Evolutionary conservation across 2,113 vertebrate genomes (phyloP).

Genomic region (Hemiscyllium ocellatum): DNA sequence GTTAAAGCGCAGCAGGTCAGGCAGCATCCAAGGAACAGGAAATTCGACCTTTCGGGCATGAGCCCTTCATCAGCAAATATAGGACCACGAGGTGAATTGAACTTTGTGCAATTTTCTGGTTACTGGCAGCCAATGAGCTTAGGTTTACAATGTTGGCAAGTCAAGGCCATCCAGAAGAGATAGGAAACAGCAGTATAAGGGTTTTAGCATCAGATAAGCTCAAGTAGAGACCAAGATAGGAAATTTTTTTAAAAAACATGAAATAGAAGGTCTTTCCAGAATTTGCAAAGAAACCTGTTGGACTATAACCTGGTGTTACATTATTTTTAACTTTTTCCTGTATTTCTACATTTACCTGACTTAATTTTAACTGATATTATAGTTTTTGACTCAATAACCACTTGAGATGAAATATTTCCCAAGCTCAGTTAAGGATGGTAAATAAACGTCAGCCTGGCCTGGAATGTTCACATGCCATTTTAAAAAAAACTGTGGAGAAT

Average conservation of each 20-base stretch:
- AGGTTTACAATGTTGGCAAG: neutral
- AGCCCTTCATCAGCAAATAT: neutral
- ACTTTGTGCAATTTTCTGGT: neutral
- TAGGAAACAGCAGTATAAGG: neutral
- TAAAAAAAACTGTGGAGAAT: too few species aligned
- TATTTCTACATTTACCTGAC: neutral
- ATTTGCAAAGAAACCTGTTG: neutral
- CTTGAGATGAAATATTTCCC: neutral
- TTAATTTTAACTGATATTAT: neutral
- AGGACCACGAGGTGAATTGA: neutral
- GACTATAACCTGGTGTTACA: too few species aligned
- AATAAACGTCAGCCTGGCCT: too few species aligned
- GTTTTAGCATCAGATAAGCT: neutral
- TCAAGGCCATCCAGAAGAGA: neutral
- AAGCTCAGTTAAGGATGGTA: too few species aligned
- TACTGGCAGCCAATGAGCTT: neutral
- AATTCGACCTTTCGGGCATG: too few species aligned
- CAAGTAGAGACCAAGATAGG: neutral
- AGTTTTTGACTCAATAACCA: neutral
- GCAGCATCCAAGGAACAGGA: too few species aligned
- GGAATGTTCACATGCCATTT: too few species aligned
- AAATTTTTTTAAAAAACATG: neutral
- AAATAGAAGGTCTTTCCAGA: neutral
- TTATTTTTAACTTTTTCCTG: neutral
- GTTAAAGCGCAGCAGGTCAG: too few species aligned